These are phyloP conservation scores for Forbesichthys papilliferus DNA, from an alignment of 2,113 vertebrate genomes.

Conservation along the genomic window DNA sequence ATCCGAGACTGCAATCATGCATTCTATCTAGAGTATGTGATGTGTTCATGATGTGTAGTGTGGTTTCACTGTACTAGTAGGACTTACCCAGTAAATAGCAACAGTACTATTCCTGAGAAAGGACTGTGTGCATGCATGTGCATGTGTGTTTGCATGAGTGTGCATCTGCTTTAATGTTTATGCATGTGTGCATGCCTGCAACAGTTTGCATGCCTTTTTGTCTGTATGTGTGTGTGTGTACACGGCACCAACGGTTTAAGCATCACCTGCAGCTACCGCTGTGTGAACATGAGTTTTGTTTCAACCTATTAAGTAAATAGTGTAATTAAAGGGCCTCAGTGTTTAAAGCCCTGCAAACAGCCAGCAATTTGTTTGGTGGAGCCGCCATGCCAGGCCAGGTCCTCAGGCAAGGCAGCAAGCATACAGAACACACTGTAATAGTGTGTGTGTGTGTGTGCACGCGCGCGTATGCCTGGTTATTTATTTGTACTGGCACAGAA, in stretches of 20 bases:
- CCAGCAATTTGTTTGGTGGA: slow-evolving; percentile 78
- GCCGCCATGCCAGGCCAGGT: slow-evolving; percentile 66
- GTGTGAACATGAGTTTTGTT: slow-evolving; percentile 72
- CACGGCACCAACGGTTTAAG: neutral
- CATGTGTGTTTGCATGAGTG: neutral
- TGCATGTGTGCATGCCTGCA: neutral
- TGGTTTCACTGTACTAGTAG: slow-evolving; percentile 9
- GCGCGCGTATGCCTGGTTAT: slow-evolving; percentile 32
- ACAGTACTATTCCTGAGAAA: slow-evolving; percentile 1
- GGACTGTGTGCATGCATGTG: neutral
- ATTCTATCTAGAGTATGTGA: slow-evolving; percentile 35
- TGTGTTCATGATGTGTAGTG: slow-evolving; percentile 8
- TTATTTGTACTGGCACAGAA: neutral
- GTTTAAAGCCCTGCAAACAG: slow-evolving; percentile 74
- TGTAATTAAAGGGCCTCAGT: slow-evolving; percentile 74
- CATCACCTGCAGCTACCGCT: slow-evolving; percentile 73
- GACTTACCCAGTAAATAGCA: slow-evolving; percentile 20
- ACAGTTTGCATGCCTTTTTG: neutral
- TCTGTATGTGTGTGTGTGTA: neutral
- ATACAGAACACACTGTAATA: slow-evolving; percentile 36
- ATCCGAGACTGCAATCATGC: slow-evolving; percentile 19
- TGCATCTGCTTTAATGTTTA: neutral
- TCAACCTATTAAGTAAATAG: slow-evolving; percentile 78
- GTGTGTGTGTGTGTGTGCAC: slow-evolving; percentile 38
- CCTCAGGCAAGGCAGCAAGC: slow-evolving; percentile 63